Conservation (phyloP, 1,140 invertebrate species). For the Drosophila triauraria region DNA sequence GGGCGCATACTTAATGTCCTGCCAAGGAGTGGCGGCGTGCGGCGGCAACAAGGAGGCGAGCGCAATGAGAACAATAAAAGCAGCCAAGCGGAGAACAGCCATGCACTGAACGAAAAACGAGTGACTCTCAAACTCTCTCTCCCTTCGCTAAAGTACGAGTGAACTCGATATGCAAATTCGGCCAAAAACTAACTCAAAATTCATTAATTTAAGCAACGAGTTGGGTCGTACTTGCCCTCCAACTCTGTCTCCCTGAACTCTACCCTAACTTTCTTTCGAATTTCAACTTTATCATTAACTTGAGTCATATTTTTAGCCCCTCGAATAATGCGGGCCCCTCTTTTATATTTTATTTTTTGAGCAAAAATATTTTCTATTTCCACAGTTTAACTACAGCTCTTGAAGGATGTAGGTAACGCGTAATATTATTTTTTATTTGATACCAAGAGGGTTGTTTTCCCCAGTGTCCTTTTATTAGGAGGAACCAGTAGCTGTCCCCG, state of each 20-base stretch:
- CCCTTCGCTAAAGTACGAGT: neutral
- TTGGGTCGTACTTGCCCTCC: neutral
- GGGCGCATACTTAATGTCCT: slow-evolving; percentile 50
- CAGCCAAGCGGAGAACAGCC: slow-evolving; percentile 1
- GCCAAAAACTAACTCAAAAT: too few species aligned
- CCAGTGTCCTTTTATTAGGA: slow-evolving; percentile 1
- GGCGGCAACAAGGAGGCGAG: neutral
- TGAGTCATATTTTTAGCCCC: too few species aligned
- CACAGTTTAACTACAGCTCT: neutral
- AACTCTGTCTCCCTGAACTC: neutral
- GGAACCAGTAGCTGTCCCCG: neutral
- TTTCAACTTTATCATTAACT: too few species aligned
- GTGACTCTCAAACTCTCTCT: neutral
- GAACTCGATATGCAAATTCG: slow-evolving; percentile 1
- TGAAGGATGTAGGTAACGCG: neutral
- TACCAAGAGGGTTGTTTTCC: neutral
- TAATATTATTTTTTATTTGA: neutral
- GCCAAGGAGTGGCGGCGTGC: slow-evolving; percentile 4
- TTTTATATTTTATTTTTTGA: neutral
- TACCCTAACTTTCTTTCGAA: accelerated
- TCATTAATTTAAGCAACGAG: neutral
- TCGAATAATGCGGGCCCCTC: too few species aligned
- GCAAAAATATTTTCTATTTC: slow-evolving; percentile 2
- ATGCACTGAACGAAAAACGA: slow-evolving; percentile 8
- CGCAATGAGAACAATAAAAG: slow-evolving; percentile 9